A percentile compares a stretch with the other conserved stretches of the same genome.
Conservation (phyloP, 2,113 vertebrate genomes). For the Naja naja region DNA sequence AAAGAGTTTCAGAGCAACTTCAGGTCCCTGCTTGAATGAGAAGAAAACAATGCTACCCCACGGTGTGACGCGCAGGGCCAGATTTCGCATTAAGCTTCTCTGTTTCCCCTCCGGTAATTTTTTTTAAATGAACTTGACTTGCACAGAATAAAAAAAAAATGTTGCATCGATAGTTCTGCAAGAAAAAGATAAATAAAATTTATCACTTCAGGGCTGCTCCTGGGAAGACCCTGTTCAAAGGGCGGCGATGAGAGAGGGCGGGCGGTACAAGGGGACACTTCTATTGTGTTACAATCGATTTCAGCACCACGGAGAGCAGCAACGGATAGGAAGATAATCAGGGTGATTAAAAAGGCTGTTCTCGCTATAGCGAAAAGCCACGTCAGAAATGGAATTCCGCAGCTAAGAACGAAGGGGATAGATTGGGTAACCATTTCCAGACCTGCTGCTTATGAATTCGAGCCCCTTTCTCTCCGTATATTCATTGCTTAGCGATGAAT, state of each 20-base stretch:
- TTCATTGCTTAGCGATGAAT: background rate
- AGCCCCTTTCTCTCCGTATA: too few species aligned
- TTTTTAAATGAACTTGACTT: background rate
- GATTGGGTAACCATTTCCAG: background rate
- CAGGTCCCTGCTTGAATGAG: background rate
- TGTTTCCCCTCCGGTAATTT: background rate
- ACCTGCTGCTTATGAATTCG: too few species aligned
- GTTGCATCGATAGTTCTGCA: background rate
- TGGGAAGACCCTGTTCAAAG: background rate
- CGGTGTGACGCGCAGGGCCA: background rate
- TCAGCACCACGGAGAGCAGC: slow-evolving; percentile 61
- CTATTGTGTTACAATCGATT: fast-evolving
- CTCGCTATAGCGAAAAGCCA: background rate
- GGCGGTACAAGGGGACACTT: background rate
- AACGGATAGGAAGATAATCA: too few species aligned
- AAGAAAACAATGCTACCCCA: background rate
- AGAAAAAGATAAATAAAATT: background rate
- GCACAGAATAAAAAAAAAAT: background rate
- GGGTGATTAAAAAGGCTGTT: fast-evolving
- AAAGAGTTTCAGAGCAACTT: background rate
- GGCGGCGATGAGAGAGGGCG: background rate
- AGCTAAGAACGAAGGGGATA: too few species aligned
- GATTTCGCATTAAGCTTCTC: background rate
- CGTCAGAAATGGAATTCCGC: background rate
- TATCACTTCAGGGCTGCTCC: background rate